These are phyloP conservation scores for Cladopsammia gracilis DNA, from an alignment of 64 coral and sea anemone species.

Conservation along the genomic window DNA sequence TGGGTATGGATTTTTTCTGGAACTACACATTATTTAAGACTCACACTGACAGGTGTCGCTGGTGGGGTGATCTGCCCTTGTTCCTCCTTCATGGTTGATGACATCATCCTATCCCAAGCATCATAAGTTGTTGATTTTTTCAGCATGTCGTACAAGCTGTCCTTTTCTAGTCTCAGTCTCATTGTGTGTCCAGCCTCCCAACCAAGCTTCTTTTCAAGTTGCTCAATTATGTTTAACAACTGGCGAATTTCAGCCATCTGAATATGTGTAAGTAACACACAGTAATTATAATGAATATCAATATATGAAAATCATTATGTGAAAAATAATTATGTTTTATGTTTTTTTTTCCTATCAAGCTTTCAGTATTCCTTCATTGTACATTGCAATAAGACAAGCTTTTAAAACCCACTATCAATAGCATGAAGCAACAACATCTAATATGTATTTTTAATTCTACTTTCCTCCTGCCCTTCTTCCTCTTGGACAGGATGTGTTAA, in stretches of 20 bases:
- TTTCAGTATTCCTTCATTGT: no score
- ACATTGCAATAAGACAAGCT: no score
- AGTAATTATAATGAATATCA: no score
- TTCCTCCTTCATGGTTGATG: conserved; percentile 16
- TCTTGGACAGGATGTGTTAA: no score
- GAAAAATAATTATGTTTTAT: no score
- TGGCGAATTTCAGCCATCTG: conserved; percentile 99
- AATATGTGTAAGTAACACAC: background rate
- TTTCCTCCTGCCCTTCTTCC: no score
- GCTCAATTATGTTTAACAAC: conserved; percentile 95
- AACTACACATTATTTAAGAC: background rate
- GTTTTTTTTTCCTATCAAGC: no score
- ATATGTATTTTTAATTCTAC: no score
- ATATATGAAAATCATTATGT: no score
- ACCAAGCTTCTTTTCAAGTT: conserved; percentile 96
- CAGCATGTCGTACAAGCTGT: conserved; percentile 83
- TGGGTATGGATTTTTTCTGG: background rate
- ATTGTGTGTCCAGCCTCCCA: conserved; percentile 89
- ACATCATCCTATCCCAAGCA: conserved; percentile 81
- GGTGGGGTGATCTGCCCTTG: background rate
- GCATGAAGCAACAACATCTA: no score
- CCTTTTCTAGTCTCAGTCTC: conserved; percentile 85
- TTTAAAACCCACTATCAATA: no score
- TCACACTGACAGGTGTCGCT: background rate
- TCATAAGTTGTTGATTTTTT: conserved; percentile 67